A percentile compares a stretch with the other conserved stretches of the same genome.
Evolutionary conservation across 2,888 invertebrate genomes (phyloP).

Genomic region (Eilema depressum): DNA sequence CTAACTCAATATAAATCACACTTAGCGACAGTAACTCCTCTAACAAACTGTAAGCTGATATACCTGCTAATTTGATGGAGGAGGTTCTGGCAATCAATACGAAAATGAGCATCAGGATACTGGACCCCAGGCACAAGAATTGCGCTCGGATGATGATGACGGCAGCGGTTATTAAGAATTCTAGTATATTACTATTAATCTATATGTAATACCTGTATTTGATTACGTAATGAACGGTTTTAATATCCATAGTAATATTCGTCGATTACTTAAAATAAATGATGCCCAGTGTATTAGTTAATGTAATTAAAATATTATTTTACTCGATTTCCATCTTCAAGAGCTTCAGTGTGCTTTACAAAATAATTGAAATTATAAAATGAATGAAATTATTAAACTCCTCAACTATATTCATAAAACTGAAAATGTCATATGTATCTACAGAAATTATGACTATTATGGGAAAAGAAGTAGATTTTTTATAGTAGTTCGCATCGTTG

Average conservation of each 20-base stretch:
- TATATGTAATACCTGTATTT: not conserved
- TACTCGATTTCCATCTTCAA: not conserved
- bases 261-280: not conserved
- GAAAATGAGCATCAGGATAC: too few species aligned
- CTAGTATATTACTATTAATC: not conserved
- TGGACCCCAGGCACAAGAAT: too few species aligned
- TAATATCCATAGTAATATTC: not conserved
- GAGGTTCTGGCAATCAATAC: too few species aligned
- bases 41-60: too few species aligned
- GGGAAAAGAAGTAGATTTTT: not conserved
- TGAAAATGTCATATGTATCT: slow-evolving; percentile 8
- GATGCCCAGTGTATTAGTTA: not conserved
- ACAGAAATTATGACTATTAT: slow-evolving; percentile 6
- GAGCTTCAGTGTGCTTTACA: not conserved
- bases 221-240: not conserved
- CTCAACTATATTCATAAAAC: not conserved
- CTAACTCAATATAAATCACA: too few species aligned
- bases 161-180: not conserved
- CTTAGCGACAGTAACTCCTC: too few species aligned
- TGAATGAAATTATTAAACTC: not conserved
- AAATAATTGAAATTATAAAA: not conserved
- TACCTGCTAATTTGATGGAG: too few species aligned
- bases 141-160: not conserved
- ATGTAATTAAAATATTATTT: not conserved
- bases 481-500: not conserved